Evolutionary conservation across 2,797 vertebrate genomes (phyloP).

Genomic region (Pygocentrus nattereri): DNA sequence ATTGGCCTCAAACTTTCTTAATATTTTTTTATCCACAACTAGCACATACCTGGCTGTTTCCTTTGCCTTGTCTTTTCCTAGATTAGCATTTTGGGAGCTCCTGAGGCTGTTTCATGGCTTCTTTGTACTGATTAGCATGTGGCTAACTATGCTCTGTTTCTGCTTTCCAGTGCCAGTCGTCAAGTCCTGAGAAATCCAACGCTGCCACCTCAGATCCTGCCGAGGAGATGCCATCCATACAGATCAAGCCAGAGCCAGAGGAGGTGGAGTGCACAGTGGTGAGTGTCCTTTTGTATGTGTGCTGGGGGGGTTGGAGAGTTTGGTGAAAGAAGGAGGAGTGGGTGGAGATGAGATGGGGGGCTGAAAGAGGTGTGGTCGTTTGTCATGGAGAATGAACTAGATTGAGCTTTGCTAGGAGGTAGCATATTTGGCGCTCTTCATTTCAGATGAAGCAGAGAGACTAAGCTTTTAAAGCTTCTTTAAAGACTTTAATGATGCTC

Average conservation of each 20-base stretch:
- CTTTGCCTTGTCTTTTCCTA: not conserved
- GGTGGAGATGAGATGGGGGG: constrained; percentile 35
- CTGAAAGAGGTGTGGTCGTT: constrained; percentile 43
- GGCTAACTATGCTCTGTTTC: constrained; percentile 21
- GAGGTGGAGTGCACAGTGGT: constrained; percentile 82
- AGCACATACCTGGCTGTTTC: not conserved
- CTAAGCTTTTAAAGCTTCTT: not conserved
- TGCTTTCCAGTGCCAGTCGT: constrained; percentile 72
- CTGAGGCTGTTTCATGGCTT: not conserved
- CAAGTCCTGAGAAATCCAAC: constrained; percentile 77
- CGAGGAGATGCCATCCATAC: constrained; percentile 79
- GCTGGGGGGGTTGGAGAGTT: not conserved
- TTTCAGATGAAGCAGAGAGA: constrained; percentile 6
- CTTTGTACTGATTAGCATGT: not conserved
- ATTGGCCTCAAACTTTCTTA: constrained; percentile 29
- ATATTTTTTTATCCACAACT: not conserved
- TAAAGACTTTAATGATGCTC: not conserved
- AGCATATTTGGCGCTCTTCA: constrained; percentile 24
- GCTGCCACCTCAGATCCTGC: constrained; percentile 69
- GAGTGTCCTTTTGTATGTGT: constrained; percentile 42
- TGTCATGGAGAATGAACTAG: constrained; percentile 48
- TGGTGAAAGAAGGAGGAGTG: constrained; percentile 13
- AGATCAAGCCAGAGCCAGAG: constrained; percentile 83
- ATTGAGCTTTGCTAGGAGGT: constrained; percentile 1
- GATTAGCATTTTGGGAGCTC: not conserved